Percentiles rank a stretch among this genome's conserved stretches.
Conservation (phyloP, 2,113 vertebrate species). For the Crocuta crocuta region DNA sequence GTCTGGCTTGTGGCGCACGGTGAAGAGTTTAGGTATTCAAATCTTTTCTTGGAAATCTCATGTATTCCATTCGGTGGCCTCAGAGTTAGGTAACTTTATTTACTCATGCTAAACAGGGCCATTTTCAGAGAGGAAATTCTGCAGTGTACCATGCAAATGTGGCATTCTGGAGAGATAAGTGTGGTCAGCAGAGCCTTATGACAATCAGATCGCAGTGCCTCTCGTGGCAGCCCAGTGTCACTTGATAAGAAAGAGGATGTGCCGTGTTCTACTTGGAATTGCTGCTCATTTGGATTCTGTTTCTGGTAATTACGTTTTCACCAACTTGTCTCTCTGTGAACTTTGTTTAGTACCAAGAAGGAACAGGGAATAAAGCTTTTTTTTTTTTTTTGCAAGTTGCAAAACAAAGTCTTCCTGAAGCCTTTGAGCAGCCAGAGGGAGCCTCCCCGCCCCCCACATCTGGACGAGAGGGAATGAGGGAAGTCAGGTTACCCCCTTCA, state of each 20-base stretch:
- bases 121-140: conserved; percentile 75
- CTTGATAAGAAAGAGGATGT: conserved; percentile 68
- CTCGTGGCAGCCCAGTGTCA: conserved; percentile 59
- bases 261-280: conserved; percentile 74
- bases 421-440: neutral
- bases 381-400: neutral
- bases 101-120: conserved; percentile 69
- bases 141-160: conserved; percentile 75
- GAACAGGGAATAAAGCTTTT: conserved; percentile 17
- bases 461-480: neutral
- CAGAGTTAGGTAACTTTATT: conserved; percentile 75
- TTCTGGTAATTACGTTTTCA: conserved; percentile 71
- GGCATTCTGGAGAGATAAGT: conserved; percentile 68
- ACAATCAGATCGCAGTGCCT: conserved; percentile 59
- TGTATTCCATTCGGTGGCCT: conserved; percentile 56
- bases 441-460: neutral
- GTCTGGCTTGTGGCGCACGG: neutral
- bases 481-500: neutral
- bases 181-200: conserved; percentile 16
- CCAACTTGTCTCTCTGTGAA: neutral
- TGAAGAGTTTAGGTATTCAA: conserved; percentile 51
- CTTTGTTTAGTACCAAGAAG: neutral
- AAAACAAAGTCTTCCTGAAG: neutral
- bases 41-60: conserved; percentile 80
- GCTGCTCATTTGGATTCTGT: conserved; percentile 27